These are phyloP conservation scores for Stegostoma tigrinum DNA, from an alignment of 2,113 vertebrate genomes.

Conservation along the genomic window DNA sequence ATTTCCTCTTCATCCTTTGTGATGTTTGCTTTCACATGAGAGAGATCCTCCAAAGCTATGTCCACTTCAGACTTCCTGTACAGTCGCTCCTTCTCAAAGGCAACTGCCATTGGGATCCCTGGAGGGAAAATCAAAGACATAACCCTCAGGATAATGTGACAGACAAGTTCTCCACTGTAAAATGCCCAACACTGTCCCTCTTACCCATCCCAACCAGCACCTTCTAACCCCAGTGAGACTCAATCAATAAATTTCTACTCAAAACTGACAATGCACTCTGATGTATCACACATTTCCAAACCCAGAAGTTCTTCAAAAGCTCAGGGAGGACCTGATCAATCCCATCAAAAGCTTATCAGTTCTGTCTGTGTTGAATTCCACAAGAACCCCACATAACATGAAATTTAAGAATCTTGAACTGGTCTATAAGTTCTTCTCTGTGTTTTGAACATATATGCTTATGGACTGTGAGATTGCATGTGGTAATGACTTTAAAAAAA, in stretches of 20 bases:
- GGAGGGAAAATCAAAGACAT: neutral
- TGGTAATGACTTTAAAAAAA: neutral
- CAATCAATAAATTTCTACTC: neutral
- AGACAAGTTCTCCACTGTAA: neutral
- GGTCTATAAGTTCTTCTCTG: neutral
- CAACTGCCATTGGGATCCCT: slow-evolving; percentile 19
- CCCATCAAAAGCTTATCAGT: neutral
- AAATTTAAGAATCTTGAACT: neutral
- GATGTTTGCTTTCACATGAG: neutral
- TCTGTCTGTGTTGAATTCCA: neutral
- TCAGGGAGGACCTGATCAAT: neutral
- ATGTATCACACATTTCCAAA: neutral
- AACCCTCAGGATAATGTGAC: neutral
- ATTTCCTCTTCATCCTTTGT: neutral
- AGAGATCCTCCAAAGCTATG: neutral
- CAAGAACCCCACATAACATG: neutral
- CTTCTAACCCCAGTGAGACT: neutral
- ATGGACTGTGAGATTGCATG: neutral
- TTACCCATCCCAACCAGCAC: neutral
- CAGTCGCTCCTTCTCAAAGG: slow-evolving; percentile 26
- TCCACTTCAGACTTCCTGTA: slow-evolving; percentile 8
- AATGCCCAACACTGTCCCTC: neutral
- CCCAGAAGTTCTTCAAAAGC: neutral
- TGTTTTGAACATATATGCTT: too few relatives aligned
- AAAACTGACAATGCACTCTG: neutral